Conservation (phyloP, 2,113 vertebrate genomes). For the Solenodon paradoxus region DNA sequence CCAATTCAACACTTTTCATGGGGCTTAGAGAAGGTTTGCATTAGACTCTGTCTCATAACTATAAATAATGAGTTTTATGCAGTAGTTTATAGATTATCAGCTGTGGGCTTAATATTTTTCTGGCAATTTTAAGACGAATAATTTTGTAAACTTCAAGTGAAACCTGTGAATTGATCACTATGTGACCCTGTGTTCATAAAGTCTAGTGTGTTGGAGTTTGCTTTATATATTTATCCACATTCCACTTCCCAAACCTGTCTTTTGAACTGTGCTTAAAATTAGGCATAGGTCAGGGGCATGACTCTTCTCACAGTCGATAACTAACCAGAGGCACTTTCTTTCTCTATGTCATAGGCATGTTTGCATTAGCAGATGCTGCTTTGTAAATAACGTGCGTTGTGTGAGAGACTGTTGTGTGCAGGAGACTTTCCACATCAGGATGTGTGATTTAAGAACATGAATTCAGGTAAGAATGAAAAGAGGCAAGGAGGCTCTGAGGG, state of each 20-base stretch:
- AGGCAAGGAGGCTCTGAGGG: neutral
- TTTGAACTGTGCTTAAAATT: neutral
- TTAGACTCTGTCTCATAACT: neutral
- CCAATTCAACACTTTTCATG: neutral
- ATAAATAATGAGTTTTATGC: neutral
- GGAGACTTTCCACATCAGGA: neutral
- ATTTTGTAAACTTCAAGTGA: neutral
- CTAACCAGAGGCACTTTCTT: neutral
- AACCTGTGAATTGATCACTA: neutral
- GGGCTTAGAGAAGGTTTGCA: neutral
- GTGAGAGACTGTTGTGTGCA: neutral
- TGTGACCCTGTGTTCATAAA: neutral
- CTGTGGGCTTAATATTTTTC: neutral
- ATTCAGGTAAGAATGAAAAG: neutral
- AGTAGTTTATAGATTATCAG: neutral
- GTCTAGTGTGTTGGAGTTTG: neutral
- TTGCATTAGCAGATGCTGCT: neutral
- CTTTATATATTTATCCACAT: neutral
- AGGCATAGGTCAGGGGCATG: neutral
- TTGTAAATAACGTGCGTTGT: neutral
- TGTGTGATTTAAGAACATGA: neutral
- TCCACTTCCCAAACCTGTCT: neutral
- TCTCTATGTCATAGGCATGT: neutral
- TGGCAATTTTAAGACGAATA: neutral
- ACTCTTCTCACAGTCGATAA: neutral